A percentile compares a stretch with the other conserved stretches of the same genome.
Conservation (phyloP, 2,113 vertebrate genomes). For the Anser cygnoides region DNA sequence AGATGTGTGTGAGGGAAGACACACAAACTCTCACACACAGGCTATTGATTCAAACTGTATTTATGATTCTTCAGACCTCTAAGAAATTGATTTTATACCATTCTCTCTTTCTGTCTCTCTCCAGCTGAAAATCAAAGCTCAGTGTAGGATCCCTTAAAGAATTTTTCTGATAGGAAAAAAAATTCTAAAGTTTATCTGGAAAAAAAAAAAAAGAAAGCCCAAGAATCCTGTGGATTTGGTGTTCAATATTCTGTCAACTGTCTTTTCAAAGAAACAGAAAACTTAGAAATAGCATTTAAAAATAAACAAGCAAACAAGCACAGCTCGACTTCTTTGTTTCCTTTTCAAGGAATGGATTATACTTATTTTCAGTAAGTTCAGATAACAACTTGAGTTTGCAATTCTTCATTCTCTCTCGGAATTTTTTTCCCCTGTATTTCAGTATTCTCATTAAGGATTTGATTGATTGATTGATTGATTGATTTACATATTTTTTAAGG, state of each 20-base stretch:
- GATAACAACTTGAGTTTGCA: neutral
- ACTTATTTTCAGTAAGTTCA: constrained; percentile 8
- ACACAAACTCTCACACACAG: neutral
- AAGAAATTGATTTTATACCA: constrained; percentile 69
- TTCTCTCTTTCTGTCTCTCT: constrained; percentile 53
- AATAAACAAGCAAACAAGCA: constrained; percentile 25
- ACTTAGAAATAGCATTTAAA: constrained; percentile 4
- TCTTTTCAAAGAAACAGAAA: neutral
- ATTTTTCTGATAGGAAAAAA: neutral
- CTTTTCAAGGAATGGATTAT: neutral
- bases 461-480: neutral
- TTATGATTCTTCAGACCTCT: constrained; percentile 75
- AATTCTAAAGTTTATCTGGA: neutral
- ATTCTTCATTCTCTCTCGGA: neutral
- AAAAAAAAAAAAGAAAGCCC: neutral
- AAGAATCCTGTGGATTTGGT: neutral
- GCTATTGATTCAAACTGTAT: constrained; percentile 75
- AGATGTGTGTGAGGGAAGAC: neutral
- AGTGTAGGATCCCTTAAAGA: constrained; percentile 50
- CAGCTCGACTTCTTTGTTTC: neutral
- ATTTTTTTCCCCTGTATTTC: neutral
- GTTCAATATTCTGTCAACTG: neutral
- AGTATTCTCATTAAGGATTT: neutral
- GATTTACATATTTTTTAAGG: neutral
- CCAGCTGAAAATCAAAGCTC: constrained; percentile 76